Conservation (phyloP, 2,888 invertebrate species). For the Dexiosoma caninum region DNA sequence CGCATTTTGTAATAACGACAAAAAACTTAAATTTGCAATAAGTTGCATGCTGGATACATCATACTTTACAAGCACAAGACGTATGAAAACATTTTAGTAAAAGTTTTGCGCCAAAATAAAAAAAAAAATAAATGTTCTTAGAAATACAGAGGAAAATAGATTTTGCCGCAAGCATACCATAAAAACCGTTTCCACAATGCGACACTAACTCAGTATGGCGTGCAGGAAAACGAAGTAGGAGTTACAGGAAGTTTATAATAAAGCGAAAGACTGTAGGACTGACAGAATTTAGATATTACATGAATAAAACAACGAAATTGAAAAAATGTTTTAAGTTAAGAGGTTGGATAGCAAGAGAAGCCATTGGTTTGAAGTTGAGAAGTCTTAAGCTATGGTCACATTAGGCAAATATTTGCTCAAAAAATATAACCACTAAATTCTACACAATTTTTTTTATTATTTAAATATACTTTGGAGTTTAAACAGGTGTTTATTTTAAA, state of each 20-base stretch:
- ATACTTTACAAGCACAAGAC: neutral
- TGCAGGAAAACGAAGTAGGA: neutral
- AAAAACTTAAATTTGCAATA: conserved; percentile 17
- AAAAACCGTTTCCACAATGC: conserved; percentile 39
- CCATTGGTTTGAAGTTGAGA: no score
- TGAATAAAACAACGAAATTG: neutral
- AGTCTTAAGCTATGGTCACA: no score
- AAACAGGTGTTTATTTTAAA: no score
- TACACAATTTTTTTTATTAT: no score
- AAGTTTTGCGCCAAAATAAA: conserved; percentile 47
- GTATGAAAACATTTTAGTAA: conserved; percentile 15
- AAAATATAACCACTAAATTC: no score
- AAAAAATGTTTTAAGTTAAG: no score
- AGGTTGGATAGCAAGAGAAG: no score
- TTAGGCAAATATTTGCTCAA: no score
- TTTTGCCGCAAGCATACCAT: conserved; percentile 47
- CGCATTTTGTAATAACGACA: neutral
- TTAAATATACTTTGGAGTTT: no score
- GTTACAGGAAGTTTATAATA: neutral
- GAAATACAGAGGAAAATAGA: neutral
- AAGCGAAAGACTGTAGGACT: neutral
- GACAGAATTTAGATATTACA: no score
- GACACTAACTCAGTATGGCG: conserved; percentile 11
- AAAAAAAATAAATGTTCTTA: conserved; percentile 2
- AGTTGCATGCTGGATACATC: conserved; percentile 32